Base-by-base conservation (phyloP, 2,888 invertebrate genomes). In the Dasysyrphus tricinctus region DNA sequence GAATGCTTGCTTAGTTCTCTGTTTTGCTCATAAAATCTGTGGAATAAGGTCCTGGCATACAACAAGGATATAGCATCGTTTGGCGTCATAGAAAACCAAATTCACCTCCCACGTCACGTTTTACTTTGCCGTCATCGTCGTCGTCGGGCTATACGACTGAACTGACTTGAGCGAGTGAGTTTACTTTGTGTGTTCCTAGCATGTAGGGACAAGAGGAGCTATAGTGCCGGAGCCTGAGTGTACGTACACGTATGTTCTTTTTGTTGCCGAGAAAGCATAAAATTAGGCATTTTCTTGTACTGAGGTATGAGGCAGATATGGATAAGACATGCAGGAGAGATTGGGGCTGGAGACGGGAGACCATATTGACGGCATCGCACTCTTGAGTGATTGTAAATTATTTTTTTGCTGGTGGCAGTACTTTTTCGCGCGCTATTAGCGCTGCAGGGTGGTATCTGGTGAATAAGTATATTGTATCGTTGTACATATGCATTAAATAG, bases 341-440 rank as follows among this genome's bases (percentile, higher is more conserved):
- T 14, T 37, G 54, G 37, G 16, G 34, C 3, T 3, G 39, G 19
- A 19, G 29, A 24, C 24, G 44, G 49, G n/a, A 29, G 19, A n/a
- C 39, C 72, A 82, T 86, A 86, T 86, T 86, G 81, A 82, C 86
- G 57, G 57, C 70, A 74, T 85, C 85, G 57, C 81, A 79, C 74
- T 86, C 70, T 75, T 86, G 78, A 82, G 75, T 72, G 82, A 86
- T 82, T 78, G 86, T 81, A 82, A 86, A 82, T 86, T 79, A 79
- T 86, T 79, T 78, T 72, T 79, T 61, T 67, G 77, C 34, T 78
- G 76, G 69, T 81, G 61, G 44, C 37, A 54, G 49, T 75, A 39
- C 63, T 81, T 77, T 61, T 77, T 74, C 32, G 81, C 51, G 77
- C 61, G 81, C 81, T 81, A 78, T 77, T 78, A 85, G 73, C 81